These are phyloP conservation scores for Ceratina calcarata DNA, from an alignment of 1,140 invertebrate genomes.

Conservation along the genomic window DNA sequence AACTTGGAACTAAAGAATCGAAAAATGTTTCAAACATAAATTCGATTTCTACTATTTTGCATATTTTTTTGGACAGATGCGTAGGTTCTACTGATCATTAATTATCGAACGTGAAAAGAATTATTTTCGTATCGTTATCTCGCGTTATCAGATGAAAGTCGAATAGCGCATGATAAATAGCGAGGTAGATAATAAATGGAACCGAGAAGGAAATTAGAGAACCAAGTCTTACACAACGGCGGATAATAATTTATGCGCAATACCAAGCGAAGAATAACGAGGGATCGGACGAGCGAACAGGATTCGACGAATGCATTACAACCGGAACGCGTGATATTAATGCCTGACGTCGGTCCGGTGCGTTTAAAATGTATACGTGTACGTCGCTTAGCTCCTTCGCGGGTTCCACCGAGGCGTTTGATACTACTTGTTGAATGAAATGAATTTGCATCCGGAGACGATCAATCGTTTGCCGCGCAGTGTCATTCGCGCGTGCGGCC, in stretches of 20 bases:
- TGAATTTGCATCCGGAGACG: neutral
- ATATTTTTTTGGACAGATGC: too few relatives aligned
- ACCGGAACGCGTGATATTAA: too few relatives aligned
- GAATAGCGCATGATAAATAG: neutral
- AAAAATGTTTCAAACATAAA: too few relatives aligned
- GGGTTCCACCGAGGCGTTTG: neutral
- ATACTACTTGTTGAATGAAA: neutral
- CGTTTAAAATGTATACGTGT: too few relatives aligned
- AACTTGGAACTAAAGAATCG: too few relatives aligned
- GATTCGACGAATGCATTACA: neutral
- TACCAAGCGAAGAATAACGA: neutral
- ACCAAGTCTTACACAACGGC: too few relatives aligned
- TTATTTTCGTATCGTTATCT: slow-evolving; percentile 12
- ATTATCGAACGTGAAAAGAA: neutral
- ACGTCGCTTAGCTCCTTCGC: too few relatives aligned
- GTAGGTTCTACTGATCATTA: too few relatives aligned
- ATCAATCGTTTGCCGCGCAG: neutral
- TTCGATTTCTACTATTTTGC: too few relatives aligned
- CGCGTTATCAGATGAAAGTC: slow-evolving; percentile 9
- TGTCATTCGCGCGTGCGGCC: neutral
- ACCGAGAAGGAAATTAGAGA: neutral
- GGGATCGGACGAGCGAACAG: too few relatives aligned
- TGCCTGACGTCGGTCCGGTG: too few relatives aligned
- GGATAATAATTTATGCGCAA: neutral
- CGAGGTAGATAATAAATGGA: neutral